phyloP scores from a whole-genome alignment of 2,888 invertebrate genomes.

The Phortica okadai region DNA sequence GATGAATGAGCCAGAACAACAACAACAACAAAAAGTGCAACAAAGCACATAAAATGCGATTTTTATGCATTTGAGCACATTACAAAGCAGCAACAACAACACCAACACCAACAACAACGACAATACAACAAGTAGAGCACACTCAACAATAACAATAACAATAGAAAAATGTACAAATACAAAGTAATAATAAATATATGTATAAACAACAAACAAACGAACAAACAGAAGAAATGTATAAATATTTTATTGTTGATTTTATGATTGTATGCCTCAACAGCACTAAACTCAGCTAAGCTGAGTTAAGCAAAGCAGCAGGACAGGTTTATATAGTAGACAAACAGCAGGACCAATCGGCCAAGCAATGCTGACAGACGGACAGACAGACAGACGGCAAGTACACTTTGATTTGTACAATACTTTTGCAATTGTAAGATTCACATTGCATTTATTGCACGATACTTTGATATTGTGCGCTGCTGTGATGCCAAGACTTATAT shows the following conservation, averaged over 20 bases:
- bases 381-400: too few species aligned
- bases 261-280: constrained; percentile 27
- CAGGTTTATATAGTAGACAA: not conserved
- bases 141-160: not conserved
- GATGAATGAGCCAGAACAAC: not conserved
- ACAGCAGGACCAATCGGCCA: not conserved
- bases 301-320: not conserved
- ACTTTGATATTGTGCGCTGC: too few species aligned
- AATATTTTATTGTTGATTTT: constrained; percentile 34
- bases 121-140: not conserved
- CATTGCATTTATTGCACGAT: not conserved
- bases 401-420: not conserved
- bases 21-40: not conserved
- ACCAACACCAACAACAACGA: not conserved
- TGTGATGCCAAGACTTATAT: not conserved
- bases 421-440: not conserved
- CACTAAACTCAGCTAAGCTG: not conserved
- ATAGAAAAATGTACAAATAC: not conserved
- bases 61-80: constrained; percentile 8
- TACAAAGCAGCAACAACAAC: not conserved
- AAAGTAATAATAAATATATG: constrained; percentile 1
- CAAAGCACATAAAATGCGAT: constrained; percentile 13
- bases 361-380: not conserved
- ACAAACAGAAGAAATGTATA: constrained; percentile 4
- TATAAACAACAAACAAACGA: not conserved